These are phyloP conservation scores for Drosophila mimica DNA, from an alignment of 2,888 invertebrate species.

Conservation along the genomic window DNA sequence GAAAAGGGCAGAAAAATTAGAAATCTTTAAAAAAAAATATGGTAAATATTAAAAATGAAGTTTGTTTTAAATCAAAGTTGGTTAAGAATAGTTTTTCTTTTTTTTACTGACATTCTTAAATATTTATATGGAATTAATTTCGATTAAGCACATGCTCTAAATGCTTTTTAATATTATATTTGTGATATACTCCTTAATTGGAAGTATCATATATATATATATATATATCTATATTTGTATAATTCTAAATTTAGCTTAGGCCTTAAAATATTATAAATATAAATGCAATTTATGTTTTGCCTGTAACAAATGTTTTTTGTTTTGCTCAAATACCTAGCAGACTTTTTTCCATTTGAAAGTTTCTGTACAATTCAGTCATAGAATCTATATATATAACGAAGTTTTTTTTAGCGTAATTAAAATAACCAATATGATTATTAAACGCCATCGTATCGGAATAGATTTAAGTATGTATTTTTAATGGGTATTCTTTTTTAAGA, in stretches of 20 bases:
- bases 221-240: not conserved
- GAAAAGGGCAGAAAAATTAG: conserved; percentile 6
- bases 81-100: not conserved
- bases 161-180: conserved; percentile 1
- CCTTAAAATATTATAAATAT: conserved; percentile 4
- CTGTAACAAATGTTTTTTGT: conserved; percentile 23
- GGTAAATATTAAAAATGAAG: not conserved
- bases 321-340: conserved; percentile 40
- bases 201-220: not conserved
- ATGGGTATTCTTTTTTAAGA: not conserved
- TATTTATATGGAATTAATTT: conserved; percentile 1
- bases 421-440: conserved; percentile 2
- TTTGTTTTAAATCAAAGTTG: not conserved
- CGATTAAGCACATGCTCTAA: not conserved
- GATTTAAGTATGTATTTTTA: not conserved
- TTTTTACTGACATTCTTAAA: not conserved
- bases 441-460: not conserved
- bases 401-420: not conserved
- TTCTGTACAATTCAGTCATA: conserved; percentile 55
- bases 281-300: conserved; percentile 24
- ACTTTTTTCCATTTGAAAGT: conserved; percentile 27
- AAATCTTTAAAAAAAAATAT: not conserved
- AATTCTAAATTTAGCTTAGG: not conserved
- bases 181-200: not conserved
- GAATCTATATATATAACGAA: conserved; percentile 6